phyloP scores from a whole-genome alignment of 2,888 invertebrate genomes.

The Sesia bembeciformis region DNA sequence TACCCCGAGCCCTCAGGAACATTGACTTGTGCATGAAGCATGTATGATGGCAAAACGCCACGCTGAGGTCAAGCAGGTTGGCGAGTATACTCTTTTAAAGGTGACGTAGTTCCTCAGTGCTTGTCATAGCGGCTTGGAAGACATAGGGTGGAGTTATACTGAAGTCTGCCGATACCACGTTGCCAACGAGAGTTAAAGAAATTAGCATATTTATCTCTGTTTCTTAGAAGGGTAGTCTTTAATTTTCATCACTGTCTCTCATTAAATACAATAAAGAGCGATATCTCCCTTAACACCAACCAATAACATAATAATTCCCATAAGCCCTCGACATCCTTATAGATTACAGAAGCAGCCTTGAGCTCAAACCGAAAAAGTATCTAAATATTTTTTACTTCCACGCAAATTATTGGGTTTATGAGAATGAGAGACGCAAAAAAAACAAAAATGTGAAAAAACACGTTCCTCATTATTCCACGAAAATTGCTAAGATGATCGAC shows the following conservation, averaged over 20 bases:
- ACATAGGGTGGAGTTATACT: too few relatives aligned
- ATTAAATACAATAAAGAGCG: neutral
- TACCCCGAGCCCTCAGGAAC: too few relatives aligned
- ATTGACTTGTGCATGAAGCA: too few relatives aligned
- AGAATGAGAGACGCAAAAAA: neutral
- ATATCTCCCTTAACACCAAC: neutral
- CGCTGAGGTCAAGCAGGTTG: too few relatives aligned
- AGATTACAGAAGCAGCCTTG: neutral
- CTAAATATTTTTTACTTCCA: neutral
- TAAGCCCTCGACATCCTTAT: neutral
- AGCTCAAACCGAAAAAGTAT: neutral
- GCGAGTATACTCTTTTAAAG: too few relatives aligned
- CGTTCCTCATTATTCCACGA: constrained; percentile 3
- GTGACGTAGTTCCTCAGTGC: too few relatives aligned
- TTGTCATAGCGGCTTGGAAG: too few relatives aligned
- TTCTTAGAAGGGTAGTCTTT: too few relatives aligned
- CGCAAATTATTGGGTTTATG: constrained; percentile 3
- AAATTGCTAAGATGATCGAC: constrained; percentile 4
- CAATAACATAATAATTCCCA: neutral
- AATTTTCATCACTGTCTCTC: constrained; percentile 2
- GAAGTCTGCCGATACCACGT: too few relatives aligned
- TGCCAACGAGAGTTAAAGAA: too few relatives aligned
- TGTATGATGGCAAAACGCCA: too few relatives aligned
- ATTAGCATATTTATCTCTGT: too few relatives aligned
- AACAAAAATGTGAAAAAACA: constrained; percentile 9